phyloP scores from a whole-genome alignment of 2,113 vertebrate species.

The Platichthys stellatus region DNA sequence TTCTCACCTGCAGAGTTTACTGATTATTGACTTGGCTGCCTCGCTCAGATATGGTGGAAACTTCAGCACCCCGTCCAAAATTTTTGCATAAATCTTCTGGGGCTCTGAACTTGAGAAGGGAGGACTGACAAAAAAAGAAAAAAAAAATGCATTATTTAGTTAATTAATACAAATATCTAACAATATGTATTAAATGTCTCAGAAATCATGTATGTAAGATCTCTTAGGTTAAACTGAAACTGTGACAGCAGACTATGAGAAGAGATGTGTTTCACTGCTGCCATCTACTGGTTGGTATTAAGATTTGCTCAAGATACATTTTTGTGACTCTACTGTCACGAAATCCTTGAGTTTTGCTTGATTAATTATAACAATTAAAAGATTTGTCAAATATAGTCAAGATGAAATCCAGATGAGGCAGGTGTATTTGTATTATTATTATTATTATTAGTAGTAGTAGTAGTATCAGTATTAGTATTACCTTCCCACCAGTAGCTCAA shows the following conservation, averaged over 20 bases:
- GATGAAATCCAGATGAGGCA: background rate
- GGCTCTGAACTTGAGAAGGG: slow-evolving; percentile 87
- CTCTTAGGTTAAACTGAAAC: background rate
- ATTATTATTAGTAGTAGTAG: background rate
- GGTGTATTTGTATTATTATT: too few relatives aligned
- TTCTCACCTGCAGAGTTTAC: slow-evolving; percentile 85
- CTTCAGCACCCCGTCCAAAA: slow-evolving; percentile 82
- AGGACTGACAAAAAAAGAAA: slow-evolving; percentile 71
- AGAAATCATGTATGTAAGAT: too few relatives aligned
- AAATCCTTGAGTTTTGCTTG: background rate
- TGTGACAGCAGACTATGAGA: too few relatives aligned
- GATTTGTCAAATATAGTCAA: too few relatives aligned
- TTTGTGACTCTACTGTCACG: background rate
- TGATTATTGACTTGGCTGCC: slow-evolving; percentile 83
- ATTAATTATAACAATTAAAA: background rate
- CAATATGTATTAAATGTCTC: background rate
- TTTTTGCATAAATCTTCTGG: slow-evolving; percentile 85
- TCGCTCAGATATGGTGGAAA: slow-evolving; percentile 83
- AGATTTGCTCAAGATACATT: background rate
- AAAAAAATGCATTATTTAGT: background rate
- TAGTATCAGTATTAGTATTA: slow-evolving; percentile 42
- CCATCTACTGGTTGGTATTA: slow-evolving; percentile 56
- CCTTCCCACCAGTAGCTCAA: slow-evolving; percentile 86
- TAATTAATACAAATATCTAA: background rate
- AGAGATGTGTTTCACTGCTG: slow-evolving; percentile 48